phyloP scores from a whole-genome alignment of 2,888 invertebrate genomes.

The Buathra laborator region DNA sequence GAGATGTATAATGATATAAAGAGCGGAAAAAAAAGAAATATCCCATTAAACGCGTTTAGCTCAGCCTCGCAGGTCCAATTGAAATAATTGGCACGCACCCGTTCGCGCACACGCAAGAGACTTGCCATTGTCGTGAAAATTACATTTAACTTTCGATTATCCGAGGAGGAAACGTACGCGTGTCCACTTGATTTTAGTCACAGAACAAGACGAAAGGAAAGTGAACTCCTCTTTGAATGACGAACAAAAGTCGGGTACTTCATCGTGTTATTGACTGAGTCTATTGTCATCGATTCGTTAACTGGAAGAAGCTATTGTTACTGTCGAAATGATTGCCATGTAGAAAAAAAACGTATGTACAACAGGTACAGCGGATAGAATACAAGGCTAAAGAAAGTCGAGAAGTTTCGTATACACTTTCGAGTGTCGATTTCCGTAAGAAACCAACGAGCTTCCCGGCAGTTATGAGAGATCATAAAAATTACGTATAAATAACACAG shows the following conservation, averaged over 20 bases:
- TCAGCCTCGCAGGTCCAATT: background rate
- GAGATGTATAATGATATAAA: background rate
- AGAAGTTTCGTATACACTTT: constrained; percentile 25
- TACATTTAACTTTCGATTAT: constrained; percentile 2
- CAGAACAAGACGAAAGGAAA: no score
- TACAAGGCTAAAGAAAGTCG: constrained; percentile 27
- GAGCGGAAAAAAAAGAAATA: background rate
- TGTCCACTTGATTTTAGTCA: no score
- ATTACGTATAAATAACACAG: no score
- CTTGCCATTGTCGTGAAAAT: constrained; percentile 25
- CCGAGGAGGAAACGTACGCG: background rate
- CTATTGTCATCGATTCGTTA: no score
- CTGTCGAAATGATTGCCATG: no score
- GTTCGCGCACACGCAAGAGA: background rate
- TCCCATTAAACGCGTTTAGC: background rate
- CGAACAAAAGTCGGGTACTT: no score
- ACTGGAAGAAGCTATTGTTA: no score
- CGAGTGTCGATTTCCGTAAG: constrained; percentile 26
- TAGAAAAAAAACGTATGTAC: no score
- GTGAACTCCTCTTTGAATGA: no score
- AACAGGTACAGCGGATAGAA: background rate
- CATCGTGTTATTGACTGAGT: no score
- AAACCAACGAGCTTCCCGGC: background rate
- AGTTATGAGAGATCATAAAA: background rate
- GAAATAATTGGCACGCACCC: constrained; percentile 33